Percentiles rank a stretch among this genome's conserved stretches.
Evolutionary conservation across 2,888 invertebrate genomes (phyloP).

Genomic region (Galeruca laticollis): DNA sequence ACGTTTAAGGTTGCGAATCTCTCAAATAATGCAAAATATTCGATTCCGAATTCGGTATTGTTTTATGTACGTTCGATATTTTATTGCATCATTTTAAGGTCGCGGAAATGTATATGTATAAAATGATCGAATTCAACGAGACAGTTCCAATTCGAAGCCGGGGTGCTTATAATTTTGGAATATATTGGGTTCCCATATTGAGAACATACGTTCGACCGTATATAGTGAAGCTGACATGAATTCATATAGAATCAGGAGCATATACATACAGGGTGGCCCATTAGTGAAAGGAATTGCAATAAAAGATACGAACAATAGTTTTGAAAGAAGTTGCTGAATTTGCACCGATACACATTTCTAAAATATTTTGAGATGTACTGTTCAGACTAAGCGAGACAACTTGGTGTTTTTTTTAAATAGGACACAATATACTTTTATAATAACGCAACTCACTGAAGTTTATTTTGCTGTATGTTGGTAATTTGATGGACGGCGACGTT

Average conservation of each 20-base stretch:
- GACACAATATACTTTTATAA: too few relatives aligned
- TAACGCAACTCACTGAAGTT: too few relatives aligned
- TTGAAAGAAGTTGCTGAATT: too few relatives aligned
- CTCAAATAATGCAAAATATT: constrained; percentile 1
- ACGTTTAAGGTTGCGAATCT: background rate
- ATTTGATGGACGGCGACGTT: too few relatives aligned
- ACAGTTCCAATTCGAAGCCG: background rate
- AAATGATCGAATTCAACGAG: background rate
- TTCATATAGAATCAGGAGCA: background rate
- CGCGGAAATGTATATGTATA: background rate
- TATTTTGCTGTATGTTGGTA: too few relatives aligned
- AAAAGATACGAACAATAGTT: too few relatives aligned
- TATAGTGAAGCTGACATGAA: background rate
- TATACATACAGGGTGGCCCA: too few relatives aligned
- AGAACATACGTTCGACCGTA: background rate
- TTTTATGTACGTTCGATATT: constrained; percentile 4
- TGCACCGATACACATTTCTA: too few relatives aligned
- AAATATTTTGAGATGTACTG: too few relatives aligned
- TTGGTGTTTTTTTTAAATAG: too few relatives aligned
- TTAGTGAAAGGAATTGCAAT: too few relatives aligned
- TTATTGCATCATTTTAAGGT: background rate
- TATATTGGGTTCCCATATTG: constrained; percentile 11
- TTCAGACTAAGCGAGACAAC: too few relatives aligned
- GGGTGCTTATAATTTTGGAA: constrained; percentile 12
- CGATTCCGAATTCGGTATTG: background rate